These are phyloP conservation scores for Eilema caniola DNA, from an alignment of 2,888 invertebrate species.

Conservation along the genomic window DNA sequence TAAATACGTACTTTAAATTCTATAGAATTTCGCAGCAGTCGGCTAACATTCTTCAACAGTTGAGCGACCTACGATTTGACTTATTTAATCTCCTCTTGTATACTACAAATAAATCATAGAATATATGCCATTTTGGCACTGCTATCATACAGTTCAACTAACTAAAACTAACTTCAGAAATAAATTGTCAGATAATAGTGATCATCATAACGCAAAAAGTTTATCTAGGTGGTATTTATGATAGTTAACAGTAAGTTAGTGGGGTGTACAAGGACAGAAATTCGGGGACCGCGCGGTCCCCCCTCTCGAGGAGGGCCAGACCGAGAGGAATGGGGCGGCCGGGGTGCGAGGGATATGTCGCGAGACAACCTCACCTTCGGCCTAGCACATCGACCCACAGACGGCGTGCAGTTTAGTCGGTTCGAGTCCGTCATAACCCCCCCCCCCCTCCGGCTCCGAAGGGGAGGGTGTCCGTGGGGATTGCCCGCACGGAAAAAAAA, in stretches of 20 bases:
- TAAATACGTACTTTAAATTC: not conserved
- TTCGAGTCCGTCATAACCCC: too few species aligned
- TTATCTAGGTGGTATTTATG: not conserved
- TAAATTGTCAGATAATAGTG: not conserved
- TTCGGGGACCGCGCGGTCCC: too few species aligned
- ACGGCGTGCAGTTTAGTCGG: too few species aligned
- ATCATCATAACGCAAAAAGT: constrained; percentile 1
- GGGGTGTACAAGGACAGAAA: not conserved
- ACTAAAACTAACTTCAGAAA: not conserved
- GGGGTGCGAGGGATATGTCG: too few species aligned
- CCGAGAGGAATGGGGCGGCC: too few species aligned
- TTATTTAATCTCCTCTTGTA: not conserved
- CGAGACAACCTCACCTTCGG: too few species aligned
- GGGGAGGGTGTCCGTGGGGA: too few species aligned
- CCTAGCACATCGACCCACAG: too few species aligned
- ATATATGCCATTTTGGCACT: constrained; percentile 19
- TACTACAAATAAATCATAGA: constrained; percentile 28
- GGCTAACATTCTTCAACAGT: not conserved
- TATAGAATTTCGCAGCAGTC: not conserved
- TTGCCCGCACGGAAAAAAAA: too few species aligned
- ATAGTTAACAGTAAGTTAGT: not conserved
- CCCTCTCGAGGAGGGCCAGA: too few species aligned
- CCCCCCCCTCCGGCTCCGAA: too few species aligned
- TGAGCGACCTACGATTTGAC: not conserved
- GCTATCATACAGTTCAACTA: not conserved